Evolutionary conservation across 1,140 invertebrate genomes (phyloP), one percentile per base, ranked within the genome.

Genomic region (Frieseomelitta varia): DNA sequence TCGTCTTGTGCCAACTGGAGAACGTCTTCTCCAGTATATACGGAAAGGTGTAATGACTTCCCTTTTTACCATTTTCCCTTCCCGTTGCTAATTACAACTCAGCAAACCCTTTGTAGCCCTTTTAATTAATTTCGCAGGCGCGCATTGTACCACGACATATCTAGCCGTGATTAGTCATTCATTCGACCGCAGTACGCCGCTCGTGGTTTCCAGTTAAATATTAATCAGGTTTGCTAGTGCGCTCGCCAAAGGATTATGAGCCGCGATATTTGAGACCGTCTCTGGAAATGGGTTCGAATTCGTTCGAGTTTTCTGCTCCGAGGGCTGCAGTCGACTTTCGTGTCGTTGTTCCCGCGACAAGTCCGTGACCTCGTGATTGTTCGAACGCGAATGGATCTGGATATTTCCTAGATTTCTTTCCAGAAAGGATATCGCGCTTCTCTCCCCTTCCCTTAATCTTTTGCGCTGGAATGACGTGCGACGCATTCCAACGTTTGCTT

Each of bases 81-180:
- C 8, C 6, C 17, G 2, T 14, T 68, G 34, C 75, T 71, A 79
- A 78, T 84, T 84, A 84, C 75, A 79, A 34, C 67, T n/a, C 75
- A 21, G n/a, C 21, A 63, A 51, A 79, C 34, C 75, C 81, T 84
- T 58, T 84, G 75, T 79, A 53, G 34, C 17, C 75, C 39, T 71
- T 84, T 84, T 53, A 84, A 84, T 84, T 71, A 84, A 84, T 79
- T 79, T 84, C 81, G 14, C 17, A n/a, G 15, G 27, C 27, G 47
- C 27, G n/a, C 75, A 71, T 79, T 79, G 81, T 77, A 61, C 53
- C n/a, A 10, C 4, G n/a, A 11, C 55, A 74, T 34, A 77, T 47
- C 73, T 69, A 65, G 53, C 39, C n/a, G 2, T 56, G 65, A 82
- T 83, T 83, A 83, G 78, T 83, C 74, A 78, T 78, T 69, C 74